A percentile compares a stretch with the other conserved stretches of the same genome.
Conservation (phyloP, 2,797 vertebrate species). For the Sitta carolinensis region DNA sequence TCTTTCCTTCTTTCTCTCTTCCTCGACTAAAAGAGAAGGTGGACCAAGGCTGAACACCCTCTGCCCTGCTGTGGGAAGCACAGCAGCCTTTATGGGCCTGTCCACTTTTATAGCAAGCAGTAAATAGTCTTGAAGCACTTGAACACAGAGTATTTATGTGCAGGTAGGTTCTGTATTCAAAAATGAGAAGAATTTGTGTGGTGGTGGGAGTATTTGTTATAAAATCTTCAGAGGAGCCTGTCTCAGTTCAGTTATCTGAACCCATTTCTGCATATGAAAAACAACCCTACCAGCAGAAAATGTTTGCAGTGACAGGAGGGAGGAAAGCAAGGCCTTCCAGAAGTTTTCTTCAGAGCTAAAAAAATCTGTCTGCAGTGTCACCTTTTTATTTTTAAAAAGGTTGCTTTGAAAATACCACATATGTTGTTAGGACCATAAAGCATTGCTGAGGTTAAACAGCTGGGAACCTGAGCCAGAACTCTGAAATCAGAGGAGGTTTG, state of each 20-base stretch:
- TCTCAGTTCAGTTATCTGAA: not conserved
- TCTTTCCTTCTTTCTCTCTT: not conserved
- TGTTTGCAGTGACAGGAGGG: not conserved
- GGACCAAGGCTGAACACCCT: not conserved
- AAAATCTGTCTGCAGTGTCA: not conserved
- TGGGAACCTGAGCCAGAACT: not conserved
- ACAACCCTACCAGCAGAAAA: not conserved
- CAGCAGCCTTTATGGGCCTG: not conserved
- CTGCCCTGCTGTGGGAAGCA: not conserved
- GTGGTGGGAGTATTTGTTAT: not conserved
- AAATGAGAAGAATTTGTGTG: not conserved
- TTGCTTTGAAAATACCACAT: not conserved
- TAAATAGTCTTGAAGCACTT: not conserved
- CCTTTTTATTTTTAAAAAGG: not conserved
- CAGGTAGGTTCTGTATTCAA: not conserved
- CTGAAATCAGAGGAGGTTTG: not conserved
- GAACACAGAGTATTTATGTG: fast-evolving
- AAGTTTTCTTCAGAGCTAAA: not conserved
- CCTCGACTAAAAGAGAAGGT: not conserved
- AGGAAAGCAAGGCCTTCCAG: not conserved
- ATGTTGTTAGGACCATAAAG: not conserved
- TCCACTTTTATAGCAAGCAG: not conserved
- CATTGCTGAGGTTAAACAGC: not conserved
- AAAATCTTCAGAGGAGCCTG: not conserved
- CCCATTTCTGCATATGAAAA: not conserved